Base-by-base conservation (phyloP, 2,888 invertebrate species). In the Pyralis farinalis region DNA sequence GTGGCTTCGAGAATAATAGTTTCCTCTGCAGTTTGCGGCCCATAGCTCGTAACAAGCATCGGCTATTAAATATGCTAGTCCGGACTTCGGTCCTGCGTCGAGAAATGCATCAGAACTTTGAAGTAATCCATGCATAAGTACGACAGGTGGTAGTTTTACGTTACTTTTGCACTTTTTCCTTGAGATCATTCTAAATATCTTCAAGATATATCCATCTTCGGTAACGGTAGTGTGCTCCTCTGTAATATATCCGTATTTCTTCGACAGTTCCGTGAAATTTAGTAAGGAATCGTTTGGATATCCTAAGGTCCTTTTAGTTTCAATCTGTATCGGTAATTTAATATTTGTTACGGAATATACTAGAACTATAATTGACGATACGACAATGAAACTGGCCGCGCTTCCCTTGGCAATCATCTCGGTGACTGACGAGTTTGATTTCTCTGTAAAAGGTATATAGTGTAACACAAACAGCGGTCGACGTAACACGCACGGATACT, bases 1-100 rank as follows among this genome's bases (percentile, higher is more conserved):
- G 51, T 94, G 94, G 10, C 72, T 74, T 34, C 85, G 78, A 4
- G 91, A 88, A 60, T 93, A 93, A 45, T 74, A 63, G 33, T 71
- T 78, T 0, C 79, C 79, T 11, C 79, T 58, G 34, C 56, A 55
- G 36, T 76, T 78, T 6, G 71, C 76, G 0, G 72, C 46, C 79
- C 79, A 72, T 1, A 68, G 37, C 35, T 72, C 72, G 34, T 57
- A 51, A 37, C 71, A 66, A 3, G 57, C 54, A 34, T 63, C 65
- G 0, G 71, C 46, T 12, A 71, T 32, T 1, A 68, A 54, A 40
- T 61, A 71, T 0, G 60, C 70, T 3, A 68, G 42, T 1, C 65
- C 71, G n/a, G 58, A 58, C 1, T 40, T 28, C 0, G 81, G 76
- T 0, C 83, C 84, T 0, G 83, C 73, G 10, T 80, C 80, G 1